Percentiles rank a stretch among this genome's conserved stretches.
These are phyloP conservation scores for Neodon shergylaensis DNA, from an alignment of 2,113 vertebrate species.

Conservation along the genomic window DNA sequence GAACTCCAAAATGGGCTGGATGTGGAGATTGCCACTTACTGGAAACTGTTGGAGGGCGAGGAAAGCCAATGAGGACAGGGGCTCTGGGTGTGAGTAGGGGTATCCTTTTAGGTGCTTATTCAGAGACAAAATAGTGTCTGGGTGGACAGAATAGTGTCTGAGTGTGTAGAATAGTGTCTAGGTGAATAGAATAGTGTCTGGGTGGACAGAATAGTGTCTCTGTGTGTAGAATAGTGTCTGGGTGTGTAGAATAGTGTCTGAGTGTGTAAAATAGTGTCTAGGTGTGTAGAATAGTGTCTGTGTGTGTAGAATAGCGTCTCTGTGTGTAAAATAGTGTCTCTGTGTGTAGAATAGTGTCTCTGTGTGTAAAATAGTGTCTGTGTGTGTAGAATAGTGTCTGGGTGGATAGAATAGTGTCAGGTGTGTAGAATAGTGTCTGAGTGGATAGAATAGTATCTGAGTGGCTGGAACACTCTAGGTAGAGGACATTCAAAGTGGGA, in stretches of 20 bases:
- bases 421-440: not conserved
- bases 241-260: not conserved
- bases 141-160: no score
- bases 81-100: not conserved
- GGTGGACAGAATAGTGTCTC: no score
- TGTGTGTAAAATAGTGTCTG: not conserved
- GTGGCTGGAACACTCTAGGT: not conserved
- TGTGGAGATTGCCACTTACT: conserved; percentile 94
- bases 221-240: not conserved
- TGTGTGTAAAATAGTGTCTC: not conserved
- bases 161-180: no score
- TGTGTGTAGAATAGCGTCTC: not conserved
- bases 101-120: not conserved
- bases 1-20: conserved; percentile 88
- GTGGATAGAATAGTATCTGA: not conserved
- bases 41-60: conserved; percentile 94
- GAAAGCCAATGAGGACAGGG: conserved; percentile 86
- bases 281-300: not conserved
- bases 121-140: not conserved
- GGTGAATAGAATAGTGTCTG: not conserved
- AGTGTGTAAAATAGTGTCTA: not conserved
- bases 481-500: not conserved
- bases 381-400: not conserved
- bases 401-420: not conserved
- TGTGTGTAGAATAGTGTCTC: not conserved